These are phyloP conservation scores for Ennomos fuscantarius DNA, from an alignment of 2,888 invertebrate genomes.

Conservation along the genomic window DNA sequence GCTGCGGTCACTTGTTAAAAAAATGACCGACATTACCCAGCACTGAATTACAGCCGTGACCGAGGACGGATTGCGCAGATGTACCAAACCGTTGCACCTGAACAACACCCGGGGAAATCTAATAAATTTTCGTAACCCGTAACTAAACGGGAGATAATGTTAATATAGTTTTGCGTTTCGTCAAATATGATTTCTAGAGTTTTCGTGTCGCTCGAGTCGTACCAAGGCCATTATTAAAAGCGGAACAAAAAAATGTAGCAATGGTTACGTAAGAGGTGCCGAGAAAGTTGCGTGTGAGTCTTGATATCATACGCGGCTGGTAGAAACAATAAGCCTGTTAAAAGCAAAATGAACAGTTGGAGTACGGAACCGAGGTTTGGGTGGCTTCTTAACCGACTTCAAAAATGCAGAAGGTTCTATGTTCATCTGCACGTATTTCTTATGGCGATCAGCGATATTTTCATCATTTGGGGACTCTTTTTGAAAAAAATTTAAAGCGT, in stretches of 20 bases:
- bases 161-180: constrained; percentile 58
- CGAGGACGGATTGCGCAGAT: constrained; percentile 41
- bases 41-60: constrained; percentile 32
- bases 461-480: no score
- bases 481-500: no score
- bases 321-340: constrained; percentile 52
- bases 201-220: constrained; percentile 62
- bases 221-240: constrained; percentile 68
- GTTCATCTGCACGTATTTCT: no score
- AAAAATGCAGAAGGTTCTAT: no score
- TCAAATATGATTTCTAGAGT: constrained; percentile 66
- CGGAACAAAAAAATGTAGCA: constrained; percentile 66
- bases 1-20: constrained; percentile 11
- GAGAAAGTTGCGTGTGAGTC: constrained; percentile 69
- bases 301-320: constrained; percentile 14
- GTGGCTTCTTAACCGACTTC: constrained; percentile 17
- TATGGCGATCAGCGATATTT: no score
- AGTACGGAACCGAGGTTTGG: constrained; percentile 43
- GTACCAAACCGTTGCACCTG: constrained; percentile 36
- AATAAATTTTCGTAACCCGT: constrained; percentile 56
- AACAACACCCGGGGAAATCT: constrained; percentile 34
- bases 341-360: constrained; percentile 44
- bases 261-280: constrained; percentile 60
- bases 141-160: constrained; percentile 64
- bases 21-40: constrained; percentile 23